Evolutionary conservation across 2,113 vertebrate genomes (phyloP).

Genomic region (Sporophila hypoxantha): DNA sequence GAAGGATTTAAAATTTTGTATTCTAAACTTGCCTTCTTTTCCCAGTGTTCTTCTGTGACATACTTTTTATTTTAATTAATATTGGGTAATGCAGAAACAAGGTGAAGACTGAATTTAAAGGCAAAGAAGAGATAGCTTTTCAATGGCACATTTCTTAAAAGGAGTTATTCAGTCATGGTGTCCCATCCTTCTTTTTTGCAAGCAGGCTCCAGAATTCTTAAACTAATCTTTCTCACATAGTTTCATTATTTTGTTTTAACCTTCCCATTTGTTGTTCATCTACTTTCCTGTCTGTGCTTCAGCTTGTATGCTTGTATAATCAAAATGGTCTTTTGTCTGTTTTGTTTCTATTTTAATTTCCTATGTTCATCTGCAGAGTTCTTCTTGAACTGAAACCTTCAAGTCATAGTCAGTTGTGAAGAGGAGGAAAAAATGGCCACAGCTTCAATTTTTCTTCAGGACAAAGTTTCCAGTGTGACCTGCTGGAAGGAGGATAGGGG

Average conservation of each 20-base stretch:
- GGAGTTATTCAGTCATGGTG: background rate
- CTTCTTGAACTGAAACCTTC: background rate
- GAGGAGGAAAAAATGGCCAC: background rate
- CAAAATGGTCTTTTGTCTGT: background rate
- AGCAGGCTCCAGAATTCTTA: background rate
- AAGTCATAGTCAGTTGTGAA: background rate
- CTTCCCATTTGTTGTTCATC: background rate
- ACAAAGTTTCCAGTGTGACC: background rate
- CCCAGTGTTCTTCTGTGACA: background rate
- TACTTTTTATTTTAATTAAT: background rate
- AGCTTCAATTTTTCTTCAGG: background rate
- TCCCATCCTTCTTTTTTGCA: background rate
- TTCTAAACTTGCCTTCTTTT: background rate
- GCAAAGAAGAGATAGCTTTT: background rate
- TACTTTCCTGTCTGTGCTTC: background rate
- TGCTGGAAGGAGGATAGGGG: background rate
- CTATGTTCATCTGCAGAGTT: background rate
- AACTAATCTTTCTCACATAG: background rate
- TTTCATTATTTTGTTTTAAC: background rate
- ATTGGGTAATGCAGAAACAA: background rate
- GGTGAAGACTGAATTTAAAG: background rate
- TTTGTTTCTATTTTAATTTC: background rate
- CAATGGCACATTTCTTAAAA: background rate
- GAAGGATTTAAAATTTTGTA: background rate
- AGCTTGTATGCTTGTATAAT: background rate